These are phyloP conservation scores for Tipula confusa DNA, from an alignment of 2,888 invertebrate species.

Conservation along the genomic window DNA sequence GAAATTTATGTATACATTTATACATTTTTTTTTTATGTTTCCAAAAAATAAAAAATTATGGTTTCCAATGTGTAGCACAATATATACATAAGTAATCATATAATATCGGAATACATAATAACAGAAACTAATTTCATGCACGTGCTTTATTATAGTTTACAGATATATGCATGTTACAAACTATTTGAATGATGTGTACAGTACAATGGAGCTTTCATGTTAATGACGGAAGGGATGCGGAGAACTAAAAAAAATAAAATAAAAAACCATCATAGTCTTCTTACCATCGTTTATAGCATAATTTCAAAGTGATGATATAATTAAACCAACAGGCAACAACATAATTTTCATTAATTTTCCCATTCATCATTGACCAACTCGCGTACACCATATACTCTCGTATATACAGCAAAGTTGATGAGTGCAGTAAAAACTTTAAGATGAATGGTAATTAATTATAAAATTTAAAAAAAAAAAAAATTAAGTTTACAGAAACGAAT, in stretches of 20 bases:
- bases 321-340: not conserved
- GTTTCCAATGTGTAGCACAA: not conserved
- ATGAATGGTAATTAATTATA: slow-evolving; percentile 9
- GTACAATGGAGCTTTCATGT: not conserved
- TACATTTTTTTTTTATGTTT: not conserved
- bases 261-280: no score
- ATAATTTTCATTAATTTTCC: not conserved
- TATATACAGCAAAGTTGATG: not conserved
- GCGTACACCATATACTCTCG: not conserved
- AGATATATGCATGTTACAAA: not conserved
- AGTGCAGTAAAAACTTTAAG: not conserved
- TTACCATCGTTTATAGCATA: not conserved
- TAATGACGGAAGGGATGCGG: not conserved
- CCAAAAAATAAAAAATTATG: not conserved
- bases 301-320: slow-evolving; percentile 6
- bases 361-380: not conserved
- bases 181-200: not conserved
- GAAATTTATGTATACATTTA: not conserved
- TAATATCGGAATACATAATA: slow-evolving; percentile 12
- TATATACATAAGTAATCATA: not conserved
- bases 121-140: slow-evolving; percentile 27
- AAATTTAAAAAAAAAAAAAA: not conserved
- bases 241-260: no score
- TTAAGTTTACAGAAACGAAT: no score
- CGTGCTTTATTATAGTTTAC: slow-evolving; percentile 21